These are phyloP conservation scores for Loripinus fragilis DNA, from an alignment of 2,888 invertebrate species.

Conservation along the genomic window DNA sequence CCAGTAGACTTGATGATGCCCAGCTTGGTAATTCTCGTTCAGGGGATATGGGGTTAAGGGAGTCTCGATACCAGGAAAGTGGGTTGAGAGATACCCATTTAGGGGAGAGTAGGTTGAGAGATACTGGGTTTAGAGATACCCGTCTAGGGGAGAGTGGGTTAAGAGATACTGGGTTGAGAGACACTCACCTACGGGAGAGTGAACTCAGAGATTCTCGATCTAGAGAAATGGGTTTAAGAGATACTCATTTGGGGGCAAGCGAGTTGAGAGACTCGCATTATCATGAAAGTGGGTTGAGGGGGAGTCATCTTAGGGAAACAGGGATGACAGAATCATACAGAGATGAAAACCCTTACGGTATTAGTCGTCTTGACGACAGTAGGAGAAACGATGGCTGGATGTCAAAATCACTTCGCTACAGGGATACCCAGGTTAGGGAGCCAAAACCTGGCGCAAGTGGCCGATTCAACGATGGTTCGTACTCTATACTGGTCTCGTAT, in stretches of 20 bases:
- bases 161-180: not conserved
- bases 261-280: not conserved
- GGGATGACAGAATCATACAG: constrained; percentile 31
- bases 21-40: not conserved
- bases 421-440: not conserved
- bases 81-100: not conserved
- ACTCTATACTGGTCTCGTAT: constrained; percentile 23
- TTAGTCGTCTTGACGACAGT: not conserved
- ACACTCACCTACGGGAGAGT: constrained; percentile 12
- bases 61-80: not conserved
- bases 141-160: constrained; percentile 6
- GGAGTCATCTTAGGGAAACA: constrained; percentile 40
- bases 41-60: not conserved
- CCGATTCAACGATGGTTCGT: constrained; percentile 56
- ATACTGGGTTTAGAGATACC: not conserved
- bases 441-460: constrained; percentile 14
- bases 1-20: constrained; percentile 2
- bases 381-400: constrained; percentile 19
- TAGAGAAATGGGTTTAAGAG: constrained; percentile 4
- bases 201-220: constrained; percentile 38
- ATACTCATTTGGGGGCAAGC: not conserved
- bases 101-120: not conserved
- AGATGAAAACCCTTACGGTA: not conserved
- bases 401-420: constrained; percentile 14
- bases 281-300: not conserved